Percentiles rank a stretch among this genome's conserved stretches.
Evolutionary conservation across 2,888 invertebrate species (phyloP).

Genomic region (Synergus japonicus): DNA sequence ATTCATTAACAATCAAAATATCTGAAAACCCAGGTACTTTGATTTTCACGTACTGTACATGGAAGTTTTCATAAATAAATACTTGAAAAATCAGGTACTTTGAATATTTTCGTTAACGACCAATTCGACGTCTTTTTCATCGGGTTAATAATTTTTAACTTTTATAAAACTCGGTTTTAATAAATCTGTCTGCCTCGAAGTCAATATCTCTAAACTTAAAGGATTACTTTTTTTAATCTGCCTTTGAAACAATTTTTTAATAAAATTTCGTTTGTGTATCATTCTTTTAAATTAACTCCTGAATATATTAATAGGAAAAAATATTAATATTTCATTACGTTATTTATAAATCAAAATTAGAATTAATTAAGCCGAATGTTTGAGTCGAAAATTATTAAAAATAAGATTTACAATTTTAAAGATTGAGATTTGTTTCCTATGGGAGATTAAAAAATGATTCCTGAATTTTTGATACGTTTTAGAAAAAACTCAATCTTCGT

Average conservation of each 20-base stretch:
- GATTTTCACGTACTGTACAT: background rate
- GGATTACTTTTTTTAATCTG: background rate
- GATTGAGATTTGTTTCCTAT: background rate
- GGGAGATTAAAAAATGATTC: slow-evolving; percentile 2
- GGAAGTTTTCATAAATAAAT: background rate
- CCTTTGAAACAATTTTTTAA: slow-evolving; percentile 16
- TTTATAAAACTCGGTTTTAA: slow-evolving; percentile 9
- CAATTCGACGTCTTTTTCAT: slow-evolving; percentile 1
- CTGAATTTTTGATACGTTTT: slow-evolving; percentile 31
- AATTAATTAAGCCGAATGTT: too few relatives aligned
- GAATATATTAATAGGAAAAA: background rate
- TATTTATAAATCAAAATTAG: background rate
- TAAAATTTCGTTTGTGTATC: background rate
- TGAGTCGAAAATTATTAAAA: background rate
- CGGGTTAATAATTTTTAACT: slow-evolving; percentile 5
- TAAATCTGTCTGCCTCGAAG: slow-evolving; percentile 4
- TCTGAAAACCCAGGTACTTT: background rate
- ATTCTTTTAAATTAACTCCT: background rate
- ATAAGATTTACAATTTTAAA: background rate
- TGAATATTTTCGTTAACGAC: background rate
- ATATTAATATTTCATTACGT: background rate
- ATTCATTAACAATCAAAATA: background rate
- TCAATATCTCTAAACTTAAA: slow-evolving; percentile 8
- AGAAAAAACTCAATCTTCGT: slow-evolving; percentile 19
- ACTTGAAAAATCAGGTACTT: background rate